A percentile compares a stretch with the other conserved stretches of the same genome.
Conservation (phyloP, 1,140 invertebrate species). For the Platorchestia sp. region DNA sequence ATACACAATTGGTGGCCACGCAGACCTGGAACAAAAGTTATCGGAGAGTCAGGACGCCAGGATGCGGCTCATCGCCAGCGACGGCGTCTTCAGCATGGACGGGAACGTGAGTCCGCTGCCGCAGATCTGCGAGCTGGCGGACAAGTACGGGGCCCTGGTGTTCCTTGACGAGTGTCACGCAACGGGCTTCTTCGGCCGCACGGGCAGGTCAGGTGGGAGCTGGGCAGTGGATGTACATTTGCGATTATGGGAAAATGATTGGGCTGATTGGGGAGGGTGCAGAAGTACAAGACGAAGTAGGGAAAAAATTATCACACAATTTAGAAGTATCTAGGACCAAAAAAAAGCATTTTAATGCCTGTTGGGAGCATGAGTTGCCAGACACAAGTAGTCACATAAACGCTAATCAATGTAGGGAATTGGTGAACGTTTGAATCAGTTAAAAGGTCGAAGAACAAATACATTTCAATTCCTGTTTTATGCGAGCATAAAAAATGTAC, state of each 20-base stretch:
- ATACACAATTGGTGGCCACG: background rate
- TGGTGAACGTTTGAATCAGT: background rate
- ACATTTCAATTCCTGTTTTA: background rate
- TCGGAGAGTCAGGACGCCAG: constrained; percentile 77
- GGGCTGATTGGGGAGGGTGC: background rate
- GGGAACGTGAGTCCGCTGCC: constrained; percentile 87
- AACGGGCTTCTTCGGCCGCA: constrained; percentile 91
- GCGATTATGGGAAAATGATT: background rate
- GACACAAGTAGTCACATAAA: background rate
- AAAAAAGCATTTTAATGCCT: background rate
- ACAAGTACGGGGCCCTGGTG: constrained; percentile 82
- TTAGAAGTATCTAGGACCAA: background rate
- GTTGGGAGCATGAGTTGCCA: background rate
- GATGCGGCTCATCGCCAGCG: constrained; percentile 87
- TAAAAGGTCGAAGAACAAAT: background rate
- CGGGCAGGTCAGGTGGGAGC: constrained; percentile 78
- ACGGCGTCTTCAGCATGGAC: constrained; percentile 98
- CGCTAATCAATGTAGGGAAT: background rate
- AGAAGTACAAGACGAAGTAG: background rate
- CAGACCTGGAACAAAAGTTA: constrained; percentile 85
- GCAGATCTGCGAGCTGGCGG: constrained; percentile 82
- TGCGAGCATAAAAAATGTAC: too few relatives aligned
- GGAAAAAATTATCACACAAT: background rate
- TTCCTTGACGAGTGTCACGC: constrained; percentile 95
- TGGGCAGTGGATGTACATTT: background rate